Evolutionary conservation across 2,113 vertebrate species (phyloP).

Genomic region (Donacobius atricapilla): DNA sequence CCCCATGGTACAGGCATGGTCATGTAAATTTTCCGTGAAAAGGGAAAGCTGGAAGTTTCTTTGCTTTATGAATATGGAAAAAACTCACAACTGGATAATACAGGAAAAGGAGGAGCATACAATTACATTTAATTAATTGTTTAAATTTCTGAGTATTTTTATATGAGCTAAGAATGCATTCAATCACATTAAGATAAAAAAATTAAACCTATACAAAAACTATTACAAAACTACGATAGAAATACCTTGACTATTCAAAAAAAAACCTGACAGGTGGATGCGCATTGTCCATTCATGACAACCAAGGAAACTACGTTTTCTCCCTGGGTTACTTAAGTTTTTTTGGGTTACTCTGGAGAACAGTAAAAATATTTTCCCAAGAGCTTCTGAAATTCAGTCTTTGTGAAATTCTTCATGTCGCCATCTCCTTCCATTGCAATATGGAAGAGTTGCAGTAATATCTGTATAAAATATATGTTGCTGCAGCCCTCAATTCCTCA

Average conservation of each 20-base stretch:
- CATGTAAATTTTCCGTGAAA: not conserved
- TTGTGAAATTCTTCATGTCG: not conserved
- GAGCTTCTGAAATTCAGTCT: not conserved
- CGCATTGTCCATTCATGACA: not conserved
- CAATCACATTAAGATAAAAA: not conserved
- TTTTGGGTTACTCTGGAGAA: not conserved
- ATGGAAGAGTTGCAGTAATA: not conserved
- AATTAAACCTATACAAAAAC: not conserved
- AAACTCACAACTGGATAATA: not conserved
- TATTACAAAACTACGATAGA: not conserved
- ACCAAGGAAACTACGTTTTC: not conserved
- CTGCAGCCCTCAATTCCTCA: not conserved
- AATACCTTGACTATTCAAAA: not conserved
- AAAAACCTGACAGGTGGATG: not conserved
- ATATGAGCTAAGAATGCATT: not conserved
- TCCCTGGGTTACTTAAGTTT: not conserved
- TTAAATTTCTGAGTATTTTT: not conserved
- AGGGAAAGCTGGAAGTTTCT: not conserved
- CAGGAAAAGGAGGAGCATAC: not conserved
- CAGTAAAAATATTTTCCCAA: not conserved
- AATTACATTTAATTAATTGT: not conserved
- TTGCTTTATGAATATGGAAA: not conserved
- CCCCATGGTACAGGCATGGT: not conserved
- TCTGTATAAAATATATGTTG: not conserved
- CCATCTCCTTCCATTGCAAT: not conserved